Base-by-base conservation (phyloP, 2,888 invertebrate genomes). In the Drosophila nigricruria region DNA sequence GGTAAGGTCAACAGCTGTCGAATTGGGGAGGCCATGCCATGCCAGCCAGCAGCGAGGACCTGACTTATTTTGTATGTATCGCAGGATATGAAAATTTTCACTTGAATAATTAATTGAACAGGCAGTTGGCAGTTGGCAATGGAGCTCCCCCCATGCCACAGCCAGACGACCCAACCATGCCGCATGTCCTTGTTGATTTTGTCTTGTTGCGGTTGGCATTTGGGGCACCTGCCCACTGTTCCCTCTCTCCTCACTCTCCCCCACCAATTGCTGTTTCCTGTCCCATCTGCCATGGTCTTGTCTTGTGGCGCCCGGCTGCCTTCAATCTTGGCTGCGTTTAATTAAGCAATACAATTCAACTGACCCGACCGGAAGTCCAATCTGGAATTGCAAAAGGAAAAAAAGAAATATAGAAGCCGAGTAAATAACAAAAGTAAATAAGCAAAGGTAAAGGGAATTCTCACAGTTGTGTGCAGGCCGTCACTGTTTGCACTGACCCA, bases 21-120 rank as follows among this genome's bases (percentile, higher is more conserved):
- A 85, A 73, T 68, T 64, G 70, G 38, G 34, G 42, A 20, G 40
- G 67, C 45, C 45, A 45, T 4, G 57, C 57, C 18, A 1, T 16
- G 36, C 6, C 36, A 3, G 36, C 36, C 57, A 16, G 45, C 58
- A 27, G 45, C 45, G 8, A 60, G 62, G 53, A 73, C 56, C 85
- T 80, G 86, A 84, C 86, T 82, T 88, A 79, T 82, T 89, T 88
- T 73, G 86, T 80, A 82, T 80, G 80, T 80, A 73, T 67, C 69
- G 78, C 79, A 80, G 90, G 87, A 90, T 90, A 90, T 90, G 90
- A 90, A 86, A 82, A 90, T 90, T 90, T 90, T 84, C 84, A 90
- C 82, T 89, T 86, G 89, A 90, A 90, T 90, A 90, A 90, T 90
- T 90, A 90, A 90, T 90, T 88, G 81, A 87, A 79, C 79, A 67